Evolutionary conservation across 2,113 vertebrate genomes (phyloP).

Genomic region (Ceratotherium simum): DNA sequence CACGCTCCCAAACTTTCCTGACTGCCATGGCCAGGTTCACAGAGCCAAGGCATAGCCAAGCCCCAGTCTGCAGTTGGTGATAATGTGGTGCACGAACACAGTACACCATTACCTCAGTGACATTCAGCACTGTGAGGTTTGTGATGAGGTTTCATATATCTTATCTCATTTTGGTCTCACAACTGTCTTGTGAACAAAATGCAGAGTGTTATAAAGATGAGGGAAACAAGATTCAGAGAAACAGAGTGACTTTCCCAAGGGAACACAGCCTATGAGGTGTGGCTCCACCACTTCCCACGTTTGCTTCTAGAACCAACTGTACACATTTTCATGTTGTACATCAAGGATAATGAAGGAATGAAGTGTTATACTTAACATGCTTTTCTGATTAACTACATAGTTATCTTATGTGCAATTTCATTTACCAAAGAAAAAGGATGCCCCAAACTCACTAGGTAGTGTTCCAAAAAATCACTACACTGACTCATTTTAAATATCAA

Average conservation of each 20-base stretch:
- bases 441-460: background rate
- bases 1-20: rapidly evolving
- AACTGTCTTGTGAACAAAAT: background rate
- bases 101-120: rapidly evolving
- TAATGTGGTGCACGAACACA: rapidly evolving
- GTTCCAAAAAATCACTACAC: background rate
- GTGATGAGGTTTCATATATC: background rate
- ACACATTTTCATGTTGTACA: too few species aligned
- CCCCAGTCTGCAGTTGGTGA: too few species aligned
- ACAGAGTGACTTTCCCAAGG: background rate
- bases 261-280: background rate
- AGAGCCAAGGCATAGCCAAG: background rate
- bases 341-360: background rate
- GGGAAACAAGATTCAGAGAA: background rate
- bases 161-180: background rate
- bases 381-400: background rate
- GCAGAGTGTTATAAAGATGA: background rate
- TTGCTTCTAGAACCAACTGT: background rate
- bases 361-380: background rate
- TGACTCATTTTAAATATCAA: background rate
- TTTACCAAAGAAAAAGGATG: background rate
- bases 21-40: rapidly evolving
- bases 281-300: background rate
- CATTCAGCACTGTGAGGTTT: background rate
- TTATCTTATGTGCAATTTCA: background rate